phyloP scores from a whole-genome alignment of 2,797 vertebrate species.

The Paratrypauchen microcephalus region DNA sequence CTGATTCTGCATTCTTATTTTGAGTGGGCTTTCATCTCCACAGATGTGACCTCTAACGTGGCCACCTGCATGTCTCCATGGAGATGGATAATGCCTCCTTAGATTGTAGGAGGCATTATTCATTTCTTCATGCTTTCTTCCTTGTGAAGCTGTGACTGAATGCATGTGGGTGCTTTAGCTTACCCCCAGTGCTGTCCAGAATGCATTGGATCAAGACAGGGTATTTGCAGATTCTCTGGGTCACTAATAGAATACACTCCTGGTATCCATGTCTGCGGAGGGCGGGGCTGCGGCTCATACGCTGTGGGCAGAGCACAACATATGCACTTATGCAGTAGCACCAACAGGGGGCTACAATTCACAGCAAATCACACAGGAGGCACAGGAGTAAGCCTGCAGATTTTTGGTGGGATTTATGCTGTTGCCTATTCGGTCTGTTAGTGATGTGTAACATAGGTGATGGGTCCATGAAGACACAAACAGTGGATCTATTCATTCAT shows the following conservation, averaged over 20 bases:
- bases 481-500: too few species aligned
- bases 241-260: slow-evolving; percentile 92
- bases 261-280: slow-evolving; percentile 88
- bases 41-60: too few species aligned
- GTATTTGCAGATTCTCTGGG: slow-evolving; percentile 93
- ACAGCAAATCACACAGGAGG: too few species aligned
- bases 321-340: background rate
- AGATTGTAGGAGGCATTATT: slow-evolving; percentile 48
- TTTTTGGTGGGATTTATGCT: too few species aligned
- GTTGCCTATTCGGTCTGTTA: too few species aligned
- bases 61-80: background rate
- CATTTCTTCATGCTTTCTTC: slow-evolving; percentile 37
- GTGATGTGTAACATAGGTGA: too few species aligned
- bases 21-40: too few species aligned
- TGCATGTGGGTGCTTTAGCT: slow-evolving; percentile 9
- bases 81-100: too few species aligned
- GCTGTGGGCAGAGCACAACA: slow-evolving; percentile 42
- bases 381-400: too few species aligned
- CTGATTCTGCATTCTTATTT: too few species aligned
- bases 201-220: slow-evolving; percentile 89
- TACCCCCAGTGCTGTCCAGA: slow-evolving; percentile 87
- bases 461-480: too few species aligned
- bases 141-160: background rate
- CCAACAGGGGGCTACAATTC: background rate
- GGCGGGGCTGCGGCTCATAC: slow-evolving; percentile 80